These are phyloP conservation scores for Quadroppia sp. DNA, from an alignment of 2,888 invertebrate species.

Conservation along the genomic window DNA sequence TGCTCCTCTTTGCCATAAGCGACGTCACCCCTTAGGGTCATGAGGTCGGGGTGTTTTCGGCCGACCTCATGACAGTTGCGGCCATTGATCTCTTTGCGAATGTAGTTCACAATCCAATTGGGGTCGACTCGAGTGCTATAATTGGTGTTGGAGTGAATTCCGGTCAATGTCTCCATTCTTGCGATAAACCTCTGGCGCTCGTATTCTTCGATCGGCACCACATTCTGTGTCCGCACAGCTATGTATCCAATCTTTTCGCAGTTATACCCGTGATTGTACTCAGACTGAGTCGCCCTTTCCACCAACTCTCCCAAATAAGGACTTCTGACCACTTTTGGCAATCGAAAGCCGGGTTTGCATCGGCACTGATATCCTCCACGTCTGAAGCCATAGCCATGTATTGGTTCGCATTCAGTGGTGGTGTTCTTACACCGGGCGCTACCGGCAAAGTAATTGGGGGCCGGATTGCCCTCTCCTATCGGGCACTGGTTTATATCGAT, in stretches of 20 bases:
- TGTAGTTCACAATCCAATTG: constrained; percentile 44
- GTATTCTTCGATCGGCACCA: constrained; percentile 44
- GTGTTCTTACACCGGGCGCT: constrained; percentile 86
- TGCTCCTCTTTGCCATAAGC: constrained; percentile 79
- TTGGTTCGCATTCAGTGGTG: constrained; percentile 92
- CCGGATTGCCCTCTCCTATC: constrained; percentile 75
- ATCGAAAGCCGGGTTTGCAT: constrained; percentile 79
- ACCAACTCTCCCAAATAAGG: constrained; percentile 90
- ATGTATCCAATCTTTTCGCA: constrained; percentile 87
- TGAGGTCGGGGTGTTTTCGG: constrained; percentile 60
- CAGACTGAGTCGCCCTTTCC: constrained; percentile 84
- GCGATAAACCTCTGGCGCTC: constrained; percentile 43
- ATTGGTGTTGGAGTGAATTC: constrained; percentile 44
- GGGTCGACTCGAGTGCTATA: constrained; percentile 46
- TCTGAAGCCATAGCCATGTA: constrained; percentile 92
- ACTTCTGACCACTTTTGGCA: constrained; percentile 78
- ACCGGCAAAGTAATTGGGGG: constrained; percentile 79
- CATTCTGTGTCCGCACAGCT: constrained; percentile 49
- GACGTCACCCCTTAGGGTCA: constrained; percentile 77
- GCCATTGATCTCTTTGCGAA: constrained; percentile 40
- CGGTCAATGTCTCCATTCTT: constrained; percentile 42
- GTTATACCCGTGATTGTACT: constrained; percentile 80
- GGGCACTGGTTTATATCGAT: constrained; percentile 98
- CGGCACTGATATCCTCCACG: constrained; percentile 93
- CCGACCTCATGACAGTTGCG: constrained; percentile 30